Conservation (phyloP, 1,140 invertebrate genomes). For the Trachymyrmex septentrionalis region DNA sequence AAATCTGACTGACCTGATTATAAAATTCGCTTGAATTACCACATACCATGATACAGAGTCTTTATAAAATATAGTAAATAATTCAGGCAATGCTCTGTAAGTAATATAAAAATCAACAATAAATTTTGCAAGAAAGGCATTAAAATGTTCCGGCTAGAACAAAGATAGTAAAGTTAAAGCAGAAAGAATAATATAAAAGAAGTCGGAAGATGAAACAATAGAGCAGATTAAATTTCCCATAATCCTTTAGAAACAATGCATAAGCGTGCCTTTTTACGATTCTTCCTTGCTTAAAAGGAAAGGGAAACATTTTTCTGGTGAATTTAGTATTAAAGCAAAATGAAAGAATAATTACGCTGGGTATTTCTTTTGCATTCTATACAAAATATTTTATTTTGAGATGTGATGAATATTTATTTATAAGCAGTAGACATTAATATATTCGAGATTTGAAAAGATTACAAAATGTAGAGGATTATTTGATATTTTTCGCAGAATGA, state of each 20-base stretch:
- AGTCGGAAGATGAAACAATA: conserved; percentile 41
- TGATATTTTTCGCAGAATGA: not conserved
- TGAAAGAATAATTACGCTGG: conserved; percentile 29
- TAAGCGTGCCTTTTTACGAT: conserved; percentile 38
- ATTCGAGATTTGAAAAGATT: not conserved
- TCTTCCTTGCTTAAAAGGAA: conserved; percentile 27
- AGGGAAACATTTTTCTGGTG: conserved; percentile 42
- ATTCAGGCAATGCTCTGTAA: not conserved
- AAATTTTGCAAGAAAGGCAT: conserved; percentile 22
- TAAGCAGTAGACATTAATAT: not conserved
- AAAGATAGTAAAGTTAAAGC: conserved; percentile 43
- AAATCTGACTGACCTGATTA: not conserved
- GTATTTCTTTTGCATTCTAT: not conserved
- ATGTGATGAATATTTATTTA: conserved; percentile 12
- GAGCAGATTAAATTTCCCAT: conserved; percentile 52
- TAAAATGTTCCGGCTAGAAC: conserved; percentile 44
- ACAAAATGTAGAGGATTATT: not conserved
- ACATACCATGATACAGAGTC: not conserved
- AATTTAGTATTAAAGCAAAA: conserved; percentile 42
- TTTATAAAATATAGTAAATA: not conserved
- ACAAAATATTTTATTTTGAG: not conserved
- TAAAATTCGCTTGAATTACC: not conserved
- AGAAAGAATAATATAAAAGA: conserved; percentile 41
- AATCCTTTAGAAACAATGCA: conserved; percentile 40
- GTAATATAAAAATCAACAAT: conserved; percentile 30